phyloP scores from a whole-genome alignment of 2,797 vertebrate genomes.

The Xenops minutus region DNA sequence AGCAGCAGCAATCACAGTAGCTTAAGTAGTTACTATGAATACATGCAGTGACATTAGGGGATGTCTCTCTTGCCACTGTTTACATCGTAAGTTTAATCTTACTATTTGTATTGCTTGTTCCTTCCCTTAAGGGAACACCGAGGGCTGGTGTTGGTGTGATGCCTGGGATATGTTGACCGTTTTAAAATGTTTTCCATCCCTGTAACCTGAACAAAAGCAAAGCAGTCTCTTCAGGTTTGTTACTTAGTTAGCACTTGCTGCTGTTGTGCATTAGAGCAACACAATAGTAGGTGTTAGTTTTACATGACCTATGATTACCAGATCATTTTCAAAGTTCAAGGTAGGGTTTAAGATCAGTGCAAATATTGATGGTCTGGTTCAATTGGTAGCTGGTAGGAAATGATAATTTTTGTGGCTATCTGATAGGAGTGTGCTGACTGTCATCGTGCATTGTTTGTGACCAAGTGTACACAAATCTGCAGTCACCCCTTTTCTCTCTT shows the following conservation, averaged over 20 bases:
- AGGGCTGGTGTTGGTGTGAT: neutral
- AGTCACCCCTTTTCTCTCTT: neutral
- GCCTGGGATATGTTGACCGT: neutral
- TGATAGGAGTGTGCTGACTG: neutral
- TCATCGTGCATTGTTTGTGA: neutral
- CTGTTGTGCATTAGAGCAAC: neutral
- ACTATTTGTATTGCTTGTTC: neutral
- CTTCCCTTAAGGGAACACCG: neutral
- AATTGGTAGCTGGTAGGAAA: neutral
- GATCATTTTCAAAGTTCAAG: neutral
- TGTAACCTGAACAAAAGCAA: neutral
- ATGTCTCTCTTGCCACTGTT: neutral
- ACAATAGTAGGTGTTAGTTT: neutral
- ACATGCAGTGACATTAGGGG: neutral
- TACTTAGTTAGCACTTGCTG: neutral
- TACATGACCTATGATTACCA: accelerated
- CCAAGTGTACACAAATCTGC: neutral
- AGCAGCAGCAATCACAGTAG: neutral
- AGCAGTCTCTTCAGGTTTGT: neutral
- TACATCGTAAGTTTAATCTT: neutral
- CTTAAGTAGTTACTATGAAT: neutral
- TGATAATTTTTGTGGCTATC: neutral
- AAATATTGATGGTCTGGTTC: neutral
- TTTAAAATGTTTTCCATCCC: neutral
- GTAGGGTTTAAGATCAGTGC: neutral